A percentile compares a stretch with the other conserved stretches of the same genome.
Evolutionary conservation across 2,113 vertebrate genomes (phyloP).

Genomic region (Xyliphius kryptos): DNA sequence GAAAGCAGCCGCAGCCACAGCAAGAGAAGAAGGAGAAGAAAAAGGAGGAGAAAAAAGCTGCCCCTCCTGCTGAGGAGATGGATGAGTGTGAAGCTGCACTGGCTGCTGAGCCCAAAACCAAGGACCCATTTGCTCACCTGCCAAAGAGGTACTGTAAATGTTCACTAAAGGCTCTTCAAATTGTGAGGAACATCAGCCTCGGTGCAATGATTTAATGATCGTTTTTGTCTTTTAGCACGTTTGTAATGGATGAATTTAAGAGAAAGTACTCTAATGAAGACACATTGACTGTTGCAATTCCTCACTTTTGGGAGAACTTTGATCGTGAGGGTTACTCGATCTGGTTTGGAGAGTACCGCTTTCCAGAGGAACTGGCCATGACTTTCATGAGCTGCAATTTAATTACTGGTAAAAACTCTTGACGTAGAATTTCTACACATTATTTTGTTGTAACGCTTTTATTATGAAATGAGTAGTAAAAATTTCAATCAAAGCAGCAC

Average conservation of each 20-base stretch:
- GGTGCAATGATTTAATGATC: too few species aligned
- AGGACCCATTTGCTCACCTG: conserved; percentile 85
- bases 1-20: conserved; percentile 55
- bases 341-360: conserved; percentile 82
- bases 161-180: background rate
- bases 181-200: too few species aligned
- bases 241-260: conserved; percentile 87
- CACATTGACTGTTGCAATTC: conserved; percentile 77
- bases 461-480: too few species aligned
- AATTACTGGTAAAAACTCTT: conserved; percentile 76
- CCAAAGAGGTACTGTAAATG: conserved; percentile 72
- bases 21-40: conserved; percentile 74
- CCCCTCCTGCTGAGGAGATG: conserved; percentile 68
- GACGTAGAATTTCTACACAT: too few species aligned
- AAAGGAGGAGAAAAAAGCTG: conserved; percentile 76
- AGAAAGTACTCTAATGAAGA: conserved; percentile 90
- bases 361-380: conserved; percentile 73
- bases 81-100: conserved; percentile 80
- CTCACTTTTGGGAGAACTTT: conserved; percentile 84
- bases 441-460: too few species aligned
- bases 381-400: conserved; percentile 96
- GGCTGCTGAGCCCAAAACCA: conserved; percentile 80
- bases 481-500: background rate
- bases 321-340: conserved; percentile 84
- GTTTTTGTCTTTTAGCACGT: conserved; percentile 58